Base-by-base conservation (phyloP, 2,888 invertebrate genomes). In the Xestia rhomboidea region DNA sequence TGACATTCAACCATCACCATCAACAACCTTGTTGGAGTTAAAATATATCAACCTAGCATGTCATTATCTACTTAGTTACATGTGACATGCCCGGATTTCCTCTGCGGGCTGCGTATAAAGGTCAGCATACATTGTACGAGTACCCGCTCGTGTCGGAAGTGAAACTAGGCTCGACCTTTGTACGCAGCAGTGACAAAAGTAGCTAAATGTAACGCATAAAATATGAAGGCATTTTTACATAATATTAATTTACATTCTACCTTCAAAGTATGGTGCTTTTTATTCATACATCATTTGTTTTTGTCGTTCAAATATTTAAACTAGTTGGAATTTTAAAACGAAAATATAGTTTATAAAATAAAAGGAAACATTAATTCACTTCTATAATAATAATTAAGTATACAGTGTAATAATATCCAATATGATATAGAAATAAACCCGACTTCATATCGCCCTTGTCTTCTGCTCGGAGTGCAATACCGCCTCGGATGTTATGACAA, bases 41-140 rank as follows among this genome's bases (percentile, higher is more conserved):
- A 84, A 62, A 71, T 30, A 54, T 57, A 66, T 63, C 1, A 30
- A 46, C 38, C n/a, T n/a, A 60, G 62, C 41, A 73, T 68, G 24
- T 46, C 38, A 75, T 60, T 84, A 77, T 73, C 44, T 73, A 69
- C 67, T 67, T 62, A 62, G 66, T 68, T 41, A 44, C 21, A 68
- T 77, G 54, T 34, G 73, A 73, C 64, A 60, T 30, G 69, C 13
- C 69, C 70, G 88, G 81, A 79, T 77, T 76, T 77, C 84, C 81
- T 74, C 64, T 54, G 44, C 71, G 49, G 71, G 63, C 57, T 78
- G 76, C 74, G 74, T 84, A 78, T 7, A 77, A 86, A 86, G 84
- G 82, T 86, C 76, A 82, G 38, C 38, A 44, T 64, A 73, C 57
- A 74, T 41, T 24, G 66, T 62, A n/a, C n/a, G n/a, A n/a, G n/a